A percentile compares a stretch with the other conserved stretches of the same genome.
These are phyloP conservation scores for Stenoptilia bipunctidactyla DNA, from an alignment of 2,888 invertebrate genomes.

Conservation along the genomic window DNA sequence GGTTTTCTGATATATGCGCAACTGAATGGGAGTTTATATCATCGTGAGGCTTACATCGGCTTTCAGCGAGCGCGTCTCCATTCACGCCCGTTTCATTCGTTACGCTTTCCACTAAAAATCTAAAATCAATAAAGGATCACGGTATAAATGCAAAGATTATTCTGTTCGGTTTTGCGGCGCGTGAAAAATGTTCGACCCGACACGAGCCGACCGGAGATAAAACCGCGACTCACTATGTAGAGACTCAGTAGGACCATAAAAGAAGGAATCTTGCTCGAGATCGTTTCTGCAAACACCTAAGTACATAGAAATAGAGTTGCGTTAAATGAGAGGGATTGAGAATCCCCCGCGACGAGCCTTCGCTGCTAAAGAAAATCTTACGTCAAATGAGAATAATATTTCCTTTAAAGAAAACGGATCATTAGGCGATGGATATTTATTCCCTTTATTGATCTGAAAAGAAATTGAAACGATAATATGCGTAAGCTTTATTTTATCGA, in stretches of 20 bases:
- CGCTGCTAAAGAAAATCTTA: conserved; percentile 26
- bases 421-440: conserved; percentile 20
- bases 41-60: conserved; percentile 60
- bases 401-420: conserved; percentile 23
- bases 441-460: background rate
- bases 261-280: conserved; percentile 57
- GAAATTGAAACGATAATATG: too few relatives aligned
- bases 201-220: conserved; percentile 65
- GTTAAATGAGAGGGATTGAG: conserved; percentile 71
- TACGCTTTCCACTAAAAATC: conserved; percentile 68
- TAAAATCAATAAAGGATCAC: conserved; percentile 72
- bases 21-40: conserved; percentile 64
- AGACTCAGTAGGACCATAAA: conserved; percentile 65
- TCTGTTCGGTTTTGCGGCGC: conserved; percentile 54
- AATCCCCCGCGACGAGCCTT: conserved; percentile 18
- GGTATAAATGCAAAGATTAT: conserved; percentile 70
- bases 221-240: conserved; percentile 69
- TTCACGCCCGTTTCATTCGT: conserved; percentile 65
- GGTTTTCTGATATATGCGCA: conserved; percentile 44
- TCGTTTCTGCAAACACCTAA: conserved; percentile 70
- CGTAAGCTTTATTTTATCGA: too few relatives aligned
- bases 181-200: conserved; percentile 66
- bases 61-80: conserved; percentile 62
- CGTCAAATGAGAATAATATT: conserved; percentile 1
- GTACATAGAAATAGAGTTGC: conserved; percentile 57